A percentile compares a stretch with the other conserved stretches of the same genome.
Evolutionary conservation across 2,113 vertebrate genomes (phyloP).

Genomic region (Rallus limicola): DNA sequence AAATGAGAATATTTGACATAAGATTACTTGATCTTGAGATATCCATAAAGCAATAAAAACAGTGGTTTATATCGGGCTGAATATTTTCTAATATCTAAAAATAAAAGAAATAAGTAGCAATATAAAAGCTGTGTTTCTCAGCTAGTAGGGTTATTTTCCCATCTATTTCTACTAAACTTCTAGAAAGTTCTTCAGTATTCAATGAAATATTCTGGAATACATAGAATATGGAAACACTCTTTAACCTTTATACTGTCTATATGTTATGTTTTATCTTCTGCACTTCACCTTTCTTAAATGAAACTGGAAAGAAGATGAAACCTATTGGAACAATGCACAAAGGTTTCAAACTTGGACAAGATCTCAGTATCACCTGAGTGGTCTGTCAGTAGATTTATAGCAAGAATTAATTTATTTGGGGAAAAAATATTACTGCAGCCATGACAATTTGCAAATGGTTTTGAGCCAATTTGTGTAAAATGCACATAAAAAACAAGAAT

Average conservation of each 20-base stretch:
- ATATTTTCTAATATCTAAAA: not conserved
- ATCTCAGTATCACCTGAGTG: not conserved
- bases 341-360: not conserved
- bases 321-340: not conserved
- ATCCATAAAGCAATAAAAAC: not conserved
- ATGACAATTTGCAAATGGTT: not conserved
- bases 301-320: not conserved
- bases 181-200: not conserved
- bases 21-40: not conserved
- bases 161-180: not conserved
- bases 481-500: not conserved
- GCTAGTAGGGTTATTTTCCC: not conserved
- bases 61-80: rapidly evolving
- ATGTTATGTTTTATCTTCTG: not conserved
- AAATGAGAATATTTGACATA: not conserved
- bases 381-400: not conserved
- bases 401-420: not conserved
- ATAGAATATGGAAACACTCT: not conserved
- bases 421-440: not conserved
- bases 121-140: not conserved
- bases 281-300: not conserved
- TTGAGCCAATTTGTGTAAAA: not conserved
- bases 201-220: not conserved
- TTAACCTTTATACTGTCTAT: not conserved
- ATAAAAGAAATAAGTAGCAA: not conserved